Evolutionary conservation across 2,888 invertebrate genomes (phyloP).

Genomic region (Sarcophaga carnaria): DNA sequence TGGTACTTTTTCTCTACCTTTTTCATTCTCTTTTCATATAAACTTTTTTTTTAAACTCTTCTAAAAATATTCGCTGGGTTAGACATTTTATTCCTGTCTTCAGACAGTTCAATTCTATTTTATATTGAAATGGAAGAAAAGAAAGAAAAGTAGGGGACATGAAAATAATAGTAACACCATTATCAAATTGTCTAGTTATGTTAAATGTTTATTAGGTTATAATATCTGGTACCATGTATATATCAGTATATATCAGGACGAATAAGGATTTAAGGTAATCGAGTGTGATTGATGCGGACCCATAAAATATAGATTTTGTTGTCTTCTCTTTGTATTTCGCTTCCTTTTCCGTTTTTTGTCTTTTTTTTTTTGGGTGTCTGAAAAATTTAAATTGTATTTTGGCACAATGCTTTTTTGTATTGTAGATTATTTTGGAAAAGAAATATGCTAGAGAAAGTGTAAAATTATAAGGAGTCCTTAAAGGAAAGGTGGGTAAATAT

Average conservation of each 20-base stretch:
- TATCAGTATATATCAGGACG: slow-evolving; percentile 38
- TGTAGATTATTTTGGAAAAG: background rate
- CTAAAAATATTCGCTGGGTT: slow-evolving; percentile 13
- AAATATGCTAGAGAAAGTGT: background rate
- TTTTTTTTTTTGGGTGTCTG: background rate
- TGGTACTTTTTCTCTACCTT: too few species aligned
- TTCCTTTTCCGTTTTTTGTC: too few species aligned
- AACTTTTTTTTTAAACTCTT: too few species aligned
- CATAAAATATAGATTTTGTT: slow-evolving; percentile 18
- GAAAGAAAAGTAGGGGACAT: slow-evolving; percentile 19
- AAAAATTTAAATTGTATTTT: slow-evolving; percentile 10
- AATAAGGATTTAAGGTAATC: slow-evolving; percentile 53
- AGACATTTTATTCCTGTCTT: background rate
- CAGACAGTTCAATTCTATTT: background rate
- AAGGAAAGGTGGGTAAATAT: background rate
- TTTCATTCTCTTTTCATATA: too few species aligned
- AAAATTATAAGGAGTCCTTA: background rate
- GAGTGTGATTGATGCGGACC: slow-evolving; percentile 59
- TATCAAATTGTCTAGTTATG: slow-evolving; percentile 63
- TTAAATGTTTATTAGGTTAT: slow-evolving; percentile 65
- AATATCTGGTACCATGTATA: slow-evolving; percentile 13
- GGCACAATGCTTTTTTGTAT: background rate
- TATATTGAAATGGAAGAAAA: background rate
- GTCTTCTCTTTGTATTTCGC: background rate
- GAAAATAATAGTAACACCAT: slow-evolving; percentile 56